These are phyloP conservation scores for Nibea coibor DNA, from an alignment of 2,113 vertebrate genomes.

Conservation along the genomic window DNA sequence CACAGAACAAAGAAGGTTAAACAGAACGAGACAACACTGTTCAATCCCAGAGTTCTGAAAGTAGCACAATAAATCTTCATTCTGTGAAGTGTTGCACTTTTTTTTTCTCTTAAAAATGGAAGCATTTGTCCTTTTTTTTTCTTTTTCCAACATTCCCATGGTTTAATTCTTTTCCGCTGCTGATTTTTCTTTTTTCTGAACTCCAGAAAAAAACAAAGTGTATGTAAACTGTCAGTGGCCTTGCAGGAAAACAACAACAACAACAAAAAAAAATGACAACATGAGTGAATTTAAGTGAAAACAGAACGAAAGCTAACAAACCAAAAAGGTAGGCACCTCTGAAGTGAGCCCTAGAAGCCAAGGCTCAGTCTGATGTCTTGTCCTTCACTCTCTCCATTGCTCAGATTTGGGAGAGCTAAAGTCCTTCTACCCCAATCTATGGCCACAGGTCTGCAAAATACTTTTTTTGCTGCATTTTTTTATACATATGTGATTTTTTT, in stretches of 20 bases:
- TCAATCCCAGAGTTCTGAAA: slow-evolving; percentile 97
- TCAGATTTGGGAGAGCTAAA: slow-evolving; percentile 76
- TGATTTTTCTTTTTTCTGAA: slow-evolving; percentile 78
- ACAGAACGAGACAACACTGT: slow-evolving; percentile 88
- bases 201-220: slow-evolving; percentile 83
- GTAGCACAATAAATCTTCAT: slow-evolving; percentile 91
- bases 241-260: slow-evolving; percentile 55
- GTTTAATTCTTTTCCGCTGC: slow-evolving; percentile 69
- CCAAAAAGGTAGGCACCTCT: slow-evolving; percentile 91
- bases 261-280: slow-evolving; percentile 43
- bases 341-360: slow-evolving; percentile 89
- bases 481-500: slow-evolving; percentile 73
- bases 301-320: slow-evolving; percentile 74
- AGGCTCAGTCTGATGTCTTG: slow-evolving; percentile 87
- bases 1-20: slow-evolving; percentile 79
- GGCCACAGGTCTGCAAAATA: slow-evolving; percentile 93
- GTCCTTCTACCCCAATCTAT: slow-evolving; percentile 85
- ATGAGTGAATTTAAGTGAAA: slow-evolving; percentile 63
- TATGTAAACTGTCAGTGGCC: slow-evolving; percentile 86
- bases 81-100: slow-evolving; percentile 87
- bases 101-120: slow-evolving; percentile 81
- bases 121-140: slow-evolving; percentile 86
- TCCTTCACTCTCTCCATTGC: slow-evolving; percentile 76
- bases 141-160: slow-evolving; percentile 67
- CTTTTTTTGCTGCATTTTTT: slow-evolving; percentile 82